Evolutionary conservation across 2,113 vertebrate genomes (phyloP).

Genomic region (Gorsachius goisagi): DNA sequence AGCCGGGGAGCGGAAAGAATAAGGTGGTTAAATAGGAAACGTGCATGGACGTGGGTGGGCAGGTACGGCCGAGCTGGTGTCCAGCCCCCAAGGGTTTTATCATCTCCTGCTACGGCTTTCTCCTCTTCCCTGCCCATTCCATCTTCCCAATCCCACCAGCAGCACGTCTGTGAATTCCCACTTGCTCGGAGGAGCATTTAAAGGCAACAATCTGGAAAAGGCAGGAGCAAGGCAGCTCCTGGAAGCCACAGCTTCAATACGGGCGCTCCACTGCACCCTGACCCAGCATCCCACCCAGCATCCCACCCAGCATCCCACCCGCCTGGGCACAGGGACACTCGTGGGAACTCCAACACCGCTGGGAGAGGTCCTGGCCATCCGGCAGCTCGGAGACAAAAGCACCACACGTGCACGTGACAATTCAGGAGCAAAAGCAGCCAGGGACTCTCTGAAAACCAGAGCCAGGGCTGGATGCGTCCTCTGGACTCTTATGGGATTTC

Average conservation of each 20-base stretch:
- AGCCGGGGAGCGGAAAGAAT: neutral
- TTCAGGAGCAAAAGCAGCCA: neutral
- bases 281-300: neutral
- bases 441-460: neutral
- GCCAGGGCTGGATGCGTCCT: neutral
- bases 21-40: neutral
- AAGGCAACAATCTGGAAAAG: accelerated
- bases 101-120: accelerated
- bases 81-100: accelerated
- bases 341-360: accelerated
- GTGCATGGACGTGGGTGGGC: accelerated
- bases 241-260: neutral
- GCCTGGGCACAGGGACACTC: accelerated
- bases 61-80: neutral
- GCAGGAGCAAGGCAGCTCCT: neutral
- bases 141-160: neutral
- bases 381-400: neutral
- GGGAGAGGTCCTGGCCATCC: accelerated
- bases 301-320: neutral
- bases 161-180: accelerated
- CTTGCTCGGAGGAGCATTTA: neutral
- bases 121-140: neutral
- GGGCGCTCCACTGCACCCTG: accelerated
- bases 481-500: neutral
- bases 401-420: accelerated